These are phyloP conservation scores for Caerostris darwini DNA, from an alignment of 1,140 invertebrate species.

Conservation along the genomic window DNA sequence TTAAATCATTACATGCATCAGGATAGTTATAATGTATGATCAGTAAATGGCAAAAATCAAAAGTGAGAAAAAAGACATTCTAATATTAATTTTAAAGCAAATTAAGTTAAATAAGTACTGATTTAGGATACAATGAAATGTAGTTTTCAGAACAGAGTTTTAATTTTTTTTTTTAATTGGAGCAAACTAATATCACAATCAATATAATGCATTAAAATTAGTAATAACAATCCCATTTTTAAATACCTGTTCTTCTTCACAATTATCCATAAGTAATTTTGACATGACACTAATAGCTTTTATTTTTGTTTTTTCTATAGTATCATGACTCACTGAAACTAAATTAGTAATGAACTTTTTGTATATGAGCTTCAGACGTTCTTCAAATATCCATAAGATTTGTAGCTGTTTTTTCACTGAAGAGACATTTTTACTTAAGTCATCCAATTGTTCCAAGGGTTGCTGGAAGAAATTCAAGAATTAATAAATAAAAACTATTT, in stretches of 20 bases:
- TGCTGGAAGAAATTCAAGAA: constrained; percentile 83
- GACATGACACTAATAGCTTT: constrained; percentile 89
- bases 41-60: too few species aligned
- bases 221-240: neutral
- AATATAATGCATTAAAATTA: neutral
- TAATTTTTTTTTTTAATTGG: too few species aligned
- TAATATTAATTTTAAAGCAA: too few species aligned
- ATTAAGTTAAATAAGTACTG: too few species aligned
- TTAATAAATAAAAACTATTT: constrained; percentile 7
- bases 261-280: constrained; percentile 90
- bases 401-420: constrained; percentile 83
- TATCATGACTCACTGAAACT: constrained; percentile 86
- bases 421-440: constrained; percentile 81
- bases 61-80: too few species aligned
- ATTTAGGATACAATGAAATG: too few species aligned
- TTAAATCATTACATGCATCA: too few species aligned
- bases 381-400: constrained; percentile 89
- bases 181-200: neutral
- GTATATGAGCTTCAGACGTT: constrained; percentile 90
- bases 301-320: constrained; percentile 90
- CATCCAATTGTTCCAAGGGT: constrained; percentile 81
- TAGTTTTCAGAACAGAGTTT: too few species aligned
- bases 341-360: constrained; percentile 87
- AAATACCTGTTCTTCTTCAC: constrained; percentile 92
- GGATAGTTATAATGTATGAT: too few species aligned